Base-by-base conservation (phyloP, 2,113 vertebrate species). In the Forbesichthys agassizii region DNA sequence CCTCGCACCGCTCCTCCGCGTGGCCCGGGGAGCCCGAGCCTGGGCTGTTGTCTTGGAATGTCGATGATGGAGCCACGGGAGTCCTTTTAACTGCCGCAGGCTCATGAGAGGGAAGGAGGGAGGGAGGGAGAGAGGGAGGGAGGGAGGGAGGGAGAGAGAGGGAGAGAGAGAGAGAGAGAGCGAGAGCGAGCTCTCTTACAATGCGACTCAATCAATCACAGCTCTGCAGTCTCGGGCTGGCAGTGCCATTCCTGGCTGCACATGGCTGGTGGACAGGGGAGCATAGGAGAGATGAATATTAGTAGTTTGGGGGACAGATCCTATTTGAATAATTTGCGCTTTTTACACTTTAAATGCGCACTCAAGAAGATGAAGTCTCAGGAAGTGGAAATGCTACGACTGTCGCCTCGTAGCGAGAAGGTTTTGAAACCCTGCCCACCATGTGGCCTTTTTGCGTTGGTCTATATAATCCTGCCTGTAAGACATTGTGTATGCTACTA, bases 11-110 rank as follows among this genome's bases (percentile, higher is more conserved):
- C 57, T 58, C 62, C 33, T 71, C 71, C 27, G 27, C 27, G 0
- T 27, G 27, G 27, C 73, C 68, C 48, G 1, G 56, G 82, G 77
- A 81, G 74, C 68, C 33, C 11, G 75, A 66, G 55, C 60, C 69
- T 52, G 5, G 65, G 74, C 73, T 61, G 71, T 72, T 51, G 57
- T 20, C 48, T 56, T 59, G 55, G 83, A 88, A 85, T 86, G 77
- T 76, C 86, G 89, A 80, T 16, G 62, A 84, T 11, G 69, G 12
- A 14, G 66, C 59, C 5, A 11, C 20, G 71, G 74, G 63, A 67
- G 16, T 48, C 80, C 68, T 61, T 42, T 73, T 70, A 73, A 75
- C 84, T 75, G 56, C 68, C 62, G 75, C 74, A 70, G 48, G 55
- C 66, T 27, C 27, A 27, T 27, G 52, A 49, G 57, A 72, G 48